Conservation (phyloP, 1,140 invertebrate species). For the Trialeurodes vaporariorum region DNA sequence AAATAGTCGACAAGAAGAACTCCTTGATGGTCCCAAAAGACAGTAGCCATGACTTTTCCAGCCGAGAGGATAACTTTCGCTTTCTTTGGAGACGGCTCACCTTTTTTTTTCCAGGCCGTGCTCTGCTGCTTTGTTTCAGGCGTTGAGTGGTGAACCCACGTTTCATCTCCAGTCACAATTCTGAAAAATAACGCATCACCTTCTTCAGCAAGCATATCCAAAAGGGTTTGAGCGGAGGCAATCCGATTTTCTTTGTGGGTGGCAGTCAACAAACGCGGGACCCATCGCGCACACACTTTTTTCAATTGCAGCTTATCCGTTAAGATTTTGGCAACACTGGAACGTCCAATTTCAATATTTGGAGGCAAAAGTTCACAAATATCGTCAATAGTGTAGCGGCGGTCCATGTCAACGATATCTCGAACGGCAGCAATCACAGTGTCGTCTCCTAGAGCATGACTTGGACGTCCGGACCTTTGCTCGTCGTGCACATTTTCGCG, state of each 20-base stretch:
- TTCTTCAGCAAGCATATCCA: neutral
- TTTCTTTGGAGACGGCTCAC: conserved; percentile 20
- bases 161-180: conserved; percentile 26
- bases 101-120: too few relatives aligned
- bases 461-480: too few relatives aligned
- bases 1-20: conserved; percentile 12
- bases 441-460: too few relatives aligned
- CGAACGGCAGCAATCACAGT: too few relatives aligned
- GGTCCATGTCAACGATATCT: too few relatives aligned
- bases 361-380: too few relatives aligned
- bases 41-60: too few relatives aligned
- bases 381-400: too few relatives aligned
- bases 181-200: conserved; percentile 15
- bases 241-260: conserved; percentile 1
- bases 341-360: too few relatives aligned
- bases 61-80: conserved; percentile 25
- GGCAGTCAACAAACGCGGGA: conserved; percentile 3
- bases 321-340: too few relatives aligned
- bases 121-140: too few relatives aligned
- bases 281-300: conserved; percentile 9
- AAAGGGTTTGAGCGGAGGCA: neutral
- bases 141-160: conserved; percentile 30
- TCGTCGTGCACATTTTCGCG: conserved; percentile 3
- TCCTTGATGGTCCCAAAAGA: conserved; percentile 12
- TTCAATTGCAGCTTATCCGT: too few relatives aligned